Conservation (phyloP, 2,113 vertebrate genomes). For the Piaya cayana region DNA sequence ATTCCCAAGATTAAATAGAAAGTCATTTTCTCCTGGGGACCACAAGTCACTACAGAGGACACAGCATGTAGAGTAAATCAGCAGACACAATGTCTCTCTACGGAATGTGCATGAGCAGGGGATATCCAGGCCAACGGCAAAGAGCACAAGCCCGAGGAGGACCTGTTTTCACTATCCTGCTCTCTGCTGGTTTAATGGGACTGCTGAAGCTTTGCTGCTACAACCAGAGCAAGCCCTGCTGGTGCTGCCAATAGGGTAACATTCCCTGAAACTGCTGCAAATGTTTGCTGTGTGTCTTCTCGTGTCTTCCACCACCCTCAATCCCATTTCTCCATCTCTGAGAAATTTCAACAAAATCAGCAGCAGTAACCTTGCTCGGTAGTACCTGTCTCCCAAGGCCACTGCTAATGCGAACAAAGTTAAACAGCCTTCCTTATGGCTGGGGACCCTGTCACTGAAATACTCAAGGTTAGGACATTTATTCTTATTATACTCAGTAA, state of each 20-base stretch:
- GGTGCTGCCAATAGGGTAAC: neutral
- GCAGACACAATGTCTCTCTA: fast-evolving
- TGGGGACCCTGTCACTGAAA: neutral
- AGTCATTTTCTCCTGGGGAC: neutral
- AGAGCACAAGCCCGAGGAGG: neutral
- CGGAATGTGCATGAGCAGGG: neutral
- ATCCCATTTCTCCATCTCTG: neutral
- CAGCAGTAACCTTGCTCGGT: neutral
- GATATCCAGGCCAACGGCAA: neutral
- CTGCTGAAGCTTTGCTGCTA: neutral
- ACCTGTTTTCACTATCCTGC: neutral
- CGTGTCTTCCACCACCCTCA: fast-evolving
- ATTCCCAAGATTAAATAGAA: neutral
- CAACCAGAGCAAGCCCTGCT: neutral
- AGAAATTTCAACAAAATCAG: neutral
- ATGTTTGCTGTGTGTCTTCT: fast-evolving
- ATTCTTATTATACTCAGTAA: neutral
- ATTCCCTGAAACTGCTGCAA: neutral
- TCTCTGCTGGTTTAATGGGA: neutral
- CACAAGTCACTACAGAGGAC: neutral
- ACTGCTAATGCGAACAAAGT: neutral
- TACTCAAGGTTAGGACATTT: neutral
- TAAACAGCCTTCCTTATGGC: neutral
- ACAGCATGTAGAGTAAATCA: neutral
- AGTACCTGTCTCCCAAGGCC: neutral